Percentiles rank a stretch among this genome's conserved stretches.
phyloP scores from a whole-genome alignment of 2,113 vertebrate genomes.

The Mastomys natalensis region DNA sequence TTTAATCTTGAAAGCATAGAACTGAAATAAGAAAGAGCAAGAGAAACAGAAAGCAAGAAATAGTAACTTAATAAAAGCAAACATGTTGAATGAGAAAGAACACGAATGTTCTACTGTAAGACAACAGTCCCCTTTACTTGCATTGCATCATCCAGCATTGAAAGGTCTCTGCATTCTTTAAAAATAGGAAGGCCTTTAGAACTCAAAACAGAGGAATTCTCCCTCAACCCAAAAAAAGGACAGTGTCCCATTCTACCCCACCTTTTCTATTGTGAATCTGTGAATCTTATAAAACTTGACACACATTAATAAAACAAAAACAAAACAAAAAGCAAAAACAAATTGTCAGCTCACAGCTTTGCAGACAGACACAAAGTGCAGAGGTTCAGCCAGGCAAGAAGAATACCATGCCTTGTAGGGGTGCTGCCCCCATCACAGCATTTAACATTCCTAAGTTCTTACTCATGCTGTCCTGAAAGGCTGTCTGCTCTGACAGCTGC shows the following conservation, averaged over 20 bases:
- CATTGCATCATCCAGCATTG: neutral
- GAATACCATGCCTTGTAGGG: conserved; percentile 58
- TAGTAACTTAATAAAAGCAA: neutral
- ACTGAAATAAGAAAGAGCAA: neutral
- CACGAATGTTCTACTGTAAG: neutral
- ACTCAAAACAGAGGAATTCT: neutral
- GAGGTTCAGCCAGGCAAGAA: conserved; percentile 38
- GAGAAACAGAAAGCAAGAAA: conserved; percentile 14
- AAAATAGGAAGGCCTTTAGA: neutral
- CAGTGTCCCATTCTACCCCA: neutral
- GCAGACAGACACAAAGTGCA: conserved; percentile 21
- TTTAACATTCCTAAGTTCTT: conserved; percentile 65
- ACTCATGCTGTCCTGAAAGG: conserved; percentile 73
- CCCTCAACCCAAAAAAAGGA: neutral
- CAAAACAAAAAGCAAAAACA: too few relatives aligned
- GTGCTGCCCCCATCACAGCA: conserved; percentile 56
- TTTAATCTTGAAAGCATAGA: neutral
- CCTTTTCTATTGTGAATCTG: neutral
- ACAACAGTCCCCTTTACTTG: neutral
- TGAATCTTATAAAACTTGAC: conserved; percentile 14
- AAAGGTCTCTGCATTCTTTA: conserved; percentile 13
- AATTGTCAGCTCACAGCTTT: conserved; percentile 35
- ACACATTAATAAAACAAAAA: conserved; percentile 51
- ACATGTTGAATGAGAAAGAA: neutral
- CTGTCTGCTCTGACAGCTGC: conserved; percentile 56